A percentile compares a stretch with the other conserved stretches of the same genome.
These are phyloP conservation scores for Morpho achilles DNA, from an alignment of 2,888 invertebrate species.

Conservation along the genomic window DNA sequence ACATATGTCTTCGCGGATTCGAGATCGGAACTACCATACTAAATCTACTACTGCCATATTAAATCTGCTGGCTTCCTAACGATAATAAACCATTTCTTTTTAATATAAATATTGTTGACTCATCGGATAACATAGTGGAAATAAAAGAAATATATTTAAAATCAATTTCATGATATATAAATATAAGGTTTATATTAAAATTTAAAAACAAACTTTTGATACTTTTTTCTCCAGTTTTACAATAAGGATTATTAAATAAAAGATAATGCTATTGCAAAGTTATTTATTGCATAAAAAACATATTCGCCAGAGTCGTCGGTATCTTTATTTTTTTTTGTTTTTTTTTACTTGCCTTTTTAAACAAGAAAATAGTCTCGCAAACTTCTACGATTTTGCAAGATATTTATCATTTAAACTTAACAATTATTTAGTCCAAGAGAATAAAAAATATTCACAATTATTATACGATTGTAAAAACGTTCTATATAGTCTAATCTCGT, in stretches of 20 bases:
- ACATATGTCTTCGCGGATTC: no score
- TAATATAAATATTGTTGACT: no score
- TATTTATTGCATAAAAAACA: conserved; percentile 42
- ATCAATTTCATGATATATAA: no score
- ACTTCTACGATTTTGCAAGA: neutral
- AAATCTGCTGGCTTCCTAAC: no score
- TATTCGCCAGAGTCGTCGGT: conserved; percentile 55
- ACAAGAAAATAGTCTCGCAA: conserved; percentile 14
- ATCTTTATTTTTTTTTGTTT: conserved; percentile 43
- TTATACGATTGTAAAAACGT: conserved; percentile 21
- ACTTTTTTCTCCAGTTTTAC: no score
- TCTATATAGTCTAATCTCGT: conserved; percentile 10
- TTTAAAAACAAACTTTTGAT: no score
- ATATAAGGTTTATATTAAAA: no score
- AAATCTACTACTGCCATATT: no score
- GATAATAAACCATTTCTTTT: no score
- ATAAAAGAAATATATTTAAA: no score
- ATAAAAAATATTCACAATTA: conserved; percentile 20
- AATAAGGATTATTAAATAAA: conserved; percentile 21
- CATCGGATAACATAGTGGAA: no score
- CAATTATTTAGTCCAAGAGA: conserved; percentile 14
- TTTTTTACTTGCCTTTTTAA: conserved; percentile 34
- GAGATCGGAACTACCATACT: no score
- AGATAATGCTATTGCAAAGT: conserved; percentile 32
- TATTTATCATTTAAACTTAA: neutral